Conservation (phyloP, 2,797 vertebrate genomes). For the Calcarius lapponicus region DNA sequence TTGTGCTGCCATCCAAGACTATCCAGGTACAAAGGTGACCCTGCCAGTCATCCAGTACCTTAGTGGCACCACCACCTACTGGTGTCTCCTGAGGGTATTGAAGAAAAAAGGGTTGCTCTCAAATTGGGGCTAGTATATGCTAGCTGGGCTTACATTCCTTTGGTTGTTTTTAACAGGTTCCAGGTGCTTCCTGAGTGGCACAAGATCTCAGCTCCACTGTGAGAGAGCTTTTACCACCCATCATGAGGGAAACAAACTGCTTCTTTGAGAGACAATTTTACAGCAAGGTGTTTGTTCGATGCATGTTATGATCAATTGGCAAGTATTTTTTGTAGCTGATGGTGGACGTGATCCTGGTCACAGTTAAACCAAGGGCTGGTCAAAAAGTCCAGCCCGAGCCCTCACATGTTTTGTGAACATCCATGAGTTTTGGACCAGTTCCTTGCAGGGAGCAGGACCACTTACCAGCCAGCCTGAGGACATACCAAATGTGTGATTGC, state of each 20-base stretch:
- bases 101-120: background rate
- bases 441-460: background rate
- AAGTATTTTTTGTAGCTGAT: conserved; percentile 46
- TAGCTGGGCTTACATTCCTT: background rate
- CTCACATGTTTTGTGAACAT: background rate
- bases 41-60: background rate
- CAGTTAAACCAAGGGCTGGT: background rate
- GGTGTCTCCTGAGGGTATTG: background rate
- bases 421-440: background rate
- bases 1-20: background rate
- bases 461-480: background rate
- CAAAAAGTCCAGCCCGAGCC: background rate
- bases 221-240: background rate
- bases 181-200: background rate
- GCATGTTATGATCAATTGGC: conserved; percentile 77
- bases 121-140: background rate
- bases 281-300: background rate
- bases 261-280: conserved; percentile 14
- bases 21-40: background rate
- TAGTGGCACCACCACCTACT: background rate
- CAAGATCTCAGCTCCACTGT: background rate
- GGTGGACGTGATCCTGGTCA: background rate
- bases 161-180: background rate
- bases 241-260: conserved; percentile 19
- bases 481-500: background rate